Conservation (phyloP, 2,888 invertebrate species). For the Copidosoma aretas region DNA sequence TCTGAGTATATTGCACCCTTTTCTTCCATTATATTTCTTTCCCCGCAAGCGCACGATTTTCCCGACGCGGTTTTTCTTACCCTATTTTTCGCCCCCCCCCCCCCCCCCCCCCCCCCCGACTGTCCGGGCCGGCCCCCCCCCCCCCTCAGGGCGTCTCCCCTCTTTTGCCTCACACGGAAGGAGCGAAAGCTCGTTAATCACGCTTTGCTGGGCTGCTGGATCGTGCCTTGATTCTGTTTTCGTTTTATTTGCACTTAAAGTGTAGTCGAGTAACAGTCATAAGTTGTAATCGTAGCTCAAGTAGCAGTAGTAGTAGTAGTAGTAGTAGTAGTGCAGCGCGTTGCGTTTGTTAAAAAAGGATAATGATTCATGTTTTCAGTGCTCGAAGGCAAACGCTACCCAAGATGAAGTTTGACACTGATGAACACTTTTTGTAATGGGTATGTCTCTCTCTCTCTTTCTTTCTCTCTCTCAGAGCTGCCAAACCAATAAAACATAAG, state of each 20-base stretch:
- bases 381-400: constrained; percentile 28
- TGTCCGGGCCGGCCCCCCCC: too few species aligned
- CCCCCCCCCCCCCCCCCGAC: too few species aligned
- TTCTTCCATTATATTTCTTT: too few species aligned
- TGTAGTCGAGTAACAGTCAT: too few species aligned
- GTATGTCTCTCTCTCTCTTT: constrained; percentile 19
- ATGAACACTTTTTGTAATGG: constrained; percentile 31
- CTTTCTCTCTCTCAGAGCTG: constrained; percentile 22
- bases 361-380: constrained; percentile 30
- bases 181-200: background rate
- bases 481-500: too few species aligned
- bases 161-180: too few species aligned
- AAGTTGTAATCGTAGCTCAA: too few species aligned
- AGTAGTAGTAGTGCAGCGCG: background rate
- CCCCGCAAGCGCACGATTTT: background rate
- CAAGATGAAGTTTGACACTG: constrained; percentile 36
- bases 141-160: too few species aligned
- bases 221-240: background rate
- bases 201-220: background rate
- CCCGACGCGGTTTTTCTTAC: background rate
- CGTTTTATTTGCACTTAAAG: too few species aligned
- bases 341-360: constrained; percentile 1
- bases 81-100: too few species aligned
- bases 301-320: too few species aligned
- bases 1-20: background rate